Conservation (phyloP, 2,113 vertebrate genomes). For the Takifugu bimaculatus region DNA sequence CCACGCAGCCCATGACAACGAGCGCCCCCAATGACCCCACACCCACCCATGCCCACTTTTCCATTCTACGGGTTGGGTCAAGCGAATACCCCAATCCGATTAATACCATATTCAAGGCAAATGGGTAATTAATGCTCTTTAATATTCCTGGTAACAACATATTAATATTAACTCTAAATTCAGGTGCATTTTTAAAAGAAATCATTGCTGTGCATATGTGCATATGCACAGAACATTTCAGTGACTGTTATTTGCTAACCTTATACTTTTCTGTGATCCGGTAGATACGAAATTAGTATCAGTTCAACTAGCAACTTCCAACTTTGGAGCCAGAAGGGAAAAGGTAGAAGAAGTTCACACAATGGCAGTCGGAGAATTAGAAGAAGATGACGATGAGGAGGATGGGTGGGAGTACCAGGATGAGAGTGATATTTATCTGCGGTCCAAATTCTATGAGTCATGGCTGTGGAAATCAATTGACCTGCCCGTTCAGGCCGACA, state of each 20-base stretch:
- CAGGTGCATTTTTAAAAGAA: no score
- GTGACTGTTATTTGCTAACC: no score
- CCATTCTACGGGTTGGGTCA: accelerated
- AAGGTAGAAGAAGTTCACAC: background rate
- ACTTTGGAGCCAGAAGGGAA: background rate
- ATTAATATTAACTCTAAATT: no score
- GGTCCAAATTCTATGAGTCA: slow-evolving; percentile 71
- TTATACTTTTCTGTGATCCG: no score
- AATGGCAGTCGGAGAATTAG: background rate
- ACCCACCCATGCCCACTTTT: background rate
- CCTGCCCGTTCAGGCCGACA: slow-evolving; percentile 44
- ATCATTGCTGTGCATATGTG: no score
- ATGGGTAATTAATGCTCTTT: no score
- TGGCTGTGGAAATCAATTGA: slow-evolving; percentile 72
- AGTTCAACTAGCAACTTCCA: no score
- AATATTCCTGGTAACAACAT: no score
- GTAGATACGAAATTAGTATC: no score
- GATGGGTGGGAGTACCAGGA: slow-evolving; percentile 55
- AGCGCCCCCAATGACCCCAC: background rate
- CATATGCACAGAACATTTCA: no score
- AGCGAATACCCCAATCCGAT: background rate
- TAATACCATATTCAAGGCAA: background rate
- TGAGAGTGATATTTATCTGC: slow-evolving; percentile 55
- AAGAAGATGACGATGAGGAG: slow-evolving; percentile 16
- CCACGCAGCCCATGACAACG: background rate